Base-by-base conservation (phyloP, 1,140 invertebrate species). In the Parapsyche elsis region DNA sequence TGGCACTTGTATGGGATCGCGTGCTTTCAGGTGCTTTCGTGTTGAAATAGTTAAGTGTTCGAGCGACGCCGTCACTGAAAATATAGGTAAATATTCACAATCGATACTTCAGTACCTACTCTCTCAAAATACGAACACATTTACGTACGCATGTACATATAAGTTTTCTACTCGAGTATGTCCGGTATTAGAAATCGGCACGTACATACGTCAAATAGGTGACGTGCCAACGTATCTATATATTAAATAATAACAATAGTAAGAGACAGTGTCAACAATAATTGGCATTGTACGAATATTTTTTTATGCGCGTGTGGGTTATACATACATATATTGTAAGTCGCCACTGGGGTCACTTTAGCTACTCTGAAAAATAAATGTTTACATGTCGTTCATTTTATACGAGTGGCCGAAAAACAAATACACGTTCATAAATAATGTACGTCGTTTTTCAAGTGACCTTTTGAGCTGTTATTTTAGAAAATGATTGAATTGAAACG, bases 71-170 rank as follows among this genome's bases (percentile, higher is more conserved):
- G 74, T 10, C 44, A 14, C 38, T 67, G 75, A 53, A 64, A 77
- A 64, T 77, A 45, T 77, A 30, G 75, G 75, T 64, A 77, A 77
- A 77, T 57, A 77, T 64, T 45, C 12, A 38, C 46, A 77, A 64
- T 77, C 75, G 57, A 77, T 77, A 77, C n/a, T 30, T 30, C 30
- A 38, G 30, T 7, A 38, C 30, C 30, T 4, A 7, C 30, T 38
- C 30, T 38, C 30, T 38, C 30, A 7, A 7, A 38, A 38, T 38
- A 38, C 30, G 30, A 38, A 38, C 7, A n/a, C n/a, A n/a, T n/a
- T n/a, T n/a, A n/a, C n/a, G n/a, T n/a, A n/a, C n/a, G n/a, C n/a
- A 38, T 38, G 30, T 38, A 38, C 7, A 4, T 38, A 1, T 7
- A 38, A 38, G 30, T 38, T 4, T 38, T 38, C 1, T 38, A 38